Conservation (phyloP, 1,140 invertebrate genomes). For the Macrostomum lignano region DNA sequence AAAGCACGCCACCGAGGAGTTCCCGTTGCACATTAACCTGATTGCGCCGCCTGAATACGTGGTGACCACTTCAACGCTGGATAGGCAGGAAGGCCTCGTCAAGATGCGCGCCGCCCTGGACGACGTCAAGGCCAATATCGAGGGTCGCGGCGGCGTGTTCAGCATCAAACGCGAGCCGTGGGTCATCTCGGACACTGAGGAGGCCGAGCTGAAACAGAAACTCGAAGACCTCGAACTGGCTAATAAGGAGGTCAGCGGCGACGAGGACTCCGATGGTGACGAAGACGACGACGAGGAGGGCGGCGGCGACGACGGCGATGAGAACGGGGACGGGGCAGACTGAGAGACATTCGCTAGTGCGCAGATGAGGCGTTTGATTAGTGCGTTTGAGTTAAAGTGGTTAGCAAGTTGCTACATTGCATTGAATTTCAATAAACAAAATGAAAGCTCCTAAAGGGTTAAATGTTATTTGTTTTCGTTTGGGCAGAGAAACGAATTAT, state of each 20-base stretch:
- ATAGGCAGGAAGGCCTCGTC: slow-evolving; percentile 65
- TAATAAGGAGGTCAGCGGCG: slow-evolving; percentile 57
- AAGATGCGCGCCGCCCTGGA: slow-evolving; percentile 44
- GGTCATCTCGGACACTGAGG: slow-evolving; percentile 86
- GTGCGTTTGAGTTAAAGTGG: too few relatives aligned
- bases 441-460: too few relatives aligned
- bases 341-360: too few relatives aligned
- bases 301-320: slow-evolving; percentile 10
- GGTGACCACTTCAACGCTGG: slow-evolving; percentile 85
- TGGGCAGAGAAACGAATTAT: too few relatives aligned
- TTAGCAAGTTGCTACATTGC: too few relatives aligned
- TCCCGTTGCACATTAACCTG: slow-evolving; percentile 78
- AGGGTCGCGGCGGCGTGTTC: slow-evolving; percentile 56
- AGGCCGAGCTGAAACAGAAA: slow-evolving; percentile 55
- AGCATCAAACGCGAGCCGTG: slow-evolving; percentile 76
- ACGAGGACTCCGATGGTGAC: slow-evolving; percentile 30
- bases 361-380: too few relatives aligned
- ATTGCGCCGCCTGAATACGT: slow-evolving; percentile 94
- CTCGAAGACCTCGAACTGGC: slow-evolving; percentile 70
- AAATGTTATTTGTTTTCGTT: too few relatives aligned
- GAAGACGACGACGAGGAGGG: slow-evolving; percentile 31
- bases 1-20: slow-evolving; percentile 58
- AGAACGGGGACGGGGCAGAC: slow-evolving; percentile 7
- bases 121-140: slow-evolving; percentile 54
- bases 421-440: too few relatives aligned